Base-by-base conservation (phyloP, 2,113 vertebrate genomes). In the Chionodraco myersi region DNA sequence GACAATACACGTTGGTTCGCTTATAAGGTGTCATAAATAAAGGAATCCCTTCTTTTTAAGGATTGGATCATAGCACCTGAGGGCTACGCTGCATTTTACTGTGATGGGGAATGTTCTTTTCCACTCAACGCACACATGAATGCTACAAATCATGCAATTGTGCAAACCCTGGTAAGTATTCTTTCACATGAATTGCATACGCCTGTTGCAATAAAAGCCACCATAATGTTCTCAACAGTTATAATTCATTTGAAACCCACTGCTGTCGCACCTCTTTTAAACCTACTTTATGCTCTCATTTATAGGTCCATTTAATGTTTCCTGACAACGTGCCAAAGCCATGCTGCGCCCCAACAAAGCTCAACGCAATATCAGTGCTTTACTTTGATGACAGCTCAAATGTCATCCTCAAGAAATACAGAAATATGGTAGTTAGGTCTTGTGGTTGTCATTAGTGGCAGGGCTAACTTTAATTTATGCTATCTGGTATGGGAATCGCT, bases 371-470 rank as follows among this genome's bases (percentile, higher is more conserved):
- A 92, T 99, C 98, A n/a, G 98, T 99, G 59, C 95, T 99, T 59
- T 99, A 99, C 92, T 99, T 99, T 92, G 98, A 99, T 81, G 98
- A 99, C 93, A 99, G 97, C 90, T 99, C 98, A 81, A 99, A 99
- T 47, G 98, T 99, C 68, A 99, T 99, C 93, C 94, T 99, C 91
- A 99, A 99, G 93, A 99, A 99, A 91, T 99, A 99, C 77, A 96
- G 98, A 91, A 99, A 99, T 89, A 99, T 99, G 98, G 98, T 99
- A 16, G 98, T 99, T 26, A 95, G 98, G 75, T 99, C 98, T 44
- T 99, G 98, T 88, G 98, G 98, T 62, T 99, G 98, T 92, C 98
- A 99, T 93, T 99, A 96, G 89, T 71, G 6, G 53, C 12, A 3
- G 14, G n/a, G 26, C 34, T 51, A 26, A 79, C 66, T 75, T 86